A percentile compares a stretch with the other conserved stretches of the same genome.
Conservation (phyloP, 2,888 invertebrate species). For the Cotesia congregata region DNA sequence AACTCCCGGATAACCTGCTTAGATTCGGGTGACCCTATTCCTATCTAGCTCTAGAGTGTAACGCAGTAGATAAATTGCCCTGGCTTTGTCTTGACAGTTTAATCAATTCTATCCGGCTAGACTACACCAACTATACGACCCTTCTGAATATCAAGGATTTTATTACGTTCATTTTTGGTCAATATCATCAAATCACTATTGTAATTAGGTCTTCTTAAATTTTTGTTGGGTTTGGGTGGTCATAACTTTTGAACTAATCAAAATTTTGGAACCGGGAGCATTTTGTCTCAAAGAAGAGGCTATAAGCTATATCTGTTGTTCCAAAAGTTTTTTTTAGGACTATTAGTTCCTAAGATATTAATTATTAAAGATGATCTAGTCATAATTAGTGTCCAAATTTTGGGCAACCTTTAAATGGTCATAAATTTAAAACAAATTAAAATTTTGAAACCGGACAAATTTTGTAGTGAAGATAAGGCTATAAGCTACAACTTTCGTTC, state of each 20-base stretch:
- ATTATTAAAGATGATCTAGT: too few species aligned
- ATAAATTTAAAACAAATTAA: too few species aligned
- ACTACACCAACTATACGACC: too few species aligned
- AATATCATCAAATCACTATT: too few species aligned
- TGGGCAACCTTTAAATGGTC: too few species aligned
- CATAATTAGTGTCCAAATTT: too few species aligned
- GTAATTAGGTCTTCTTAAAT: too few species aligned
- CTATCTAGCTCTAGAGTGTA: slow-evolving; percentile 34
- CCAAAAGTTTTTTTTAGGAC: too few species aligned
- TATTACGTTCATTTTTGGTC: background rate
- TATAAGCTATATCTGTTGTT: too few species aligned
- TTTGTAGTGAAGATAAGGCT: too few species aligned
- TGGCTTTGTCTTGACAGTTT: background rate
- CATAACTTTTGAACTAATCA: background rate
- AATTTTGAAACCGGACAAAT: too few species aligned
- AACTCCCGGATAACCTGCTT: slow-evolving; percentile 55
- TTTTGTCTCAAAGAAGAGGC: background rate
- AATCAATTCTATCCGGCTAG: background rate
- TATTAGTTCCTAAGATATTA: too few species aligned
- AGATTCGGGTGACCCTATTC: slow-evolving; percentile 50
- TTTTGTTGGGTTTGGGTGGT: background rate
- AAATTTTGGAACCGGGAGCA: background rate
- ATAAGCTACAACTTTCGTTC: background rate
- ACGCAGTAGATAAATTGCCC: background rate
- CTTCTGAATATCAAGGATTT: background rate